Evolutionary conservation across 2,888 invertebrate genomes (phyloP).

Genomic region (Phaonia tiefii): DNA sequence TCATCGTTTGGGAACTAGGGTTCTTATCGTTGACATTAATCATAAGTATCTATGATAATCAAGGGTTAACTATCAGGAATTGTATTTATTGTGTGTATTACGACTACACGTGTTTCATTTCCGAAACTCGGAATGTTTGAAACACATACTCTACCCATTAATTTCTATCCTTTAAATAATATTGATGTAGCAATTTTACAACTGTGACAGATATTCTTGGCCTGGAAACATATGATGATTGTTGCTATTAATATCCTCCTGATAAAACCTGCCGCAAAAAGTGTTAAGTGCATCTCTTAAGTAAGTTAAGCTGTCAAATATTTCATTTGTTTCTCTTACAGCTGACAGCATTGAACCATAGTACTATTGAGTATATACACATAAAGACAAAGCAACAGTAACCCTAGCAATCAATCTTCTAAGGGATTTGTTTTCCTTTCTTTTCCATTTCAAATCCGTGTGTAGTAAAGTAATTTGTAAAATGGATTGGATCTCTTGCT

Average conservation of each 20-base stretch:
- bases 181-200: too few species aligned
- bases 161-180: too few species aligned
- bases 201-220: too few species aligned
- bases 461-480: constrained; percentile 65
- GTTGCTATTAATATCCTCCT: constrained; percentile 12
- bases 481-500: constrained; percentile 28
- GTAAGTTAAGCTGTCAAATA: constrained; percentile 64
- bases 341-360: not conserved
- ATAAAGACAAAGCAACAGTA: constrained; percentile 37
- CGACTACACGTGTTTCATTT: too few species aligned
- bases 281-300: constrained; percentile 62
- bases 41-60: too few species aligned
- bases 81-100: too few species aligned
- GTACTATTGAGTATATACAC: not conserved
- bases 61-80: too few species aligned
- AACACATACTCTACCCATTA: too few species aligned
- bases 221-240: too few species aligned
- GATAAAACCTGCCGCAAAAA: not conserved
- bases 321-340: constrained; percentile 30
- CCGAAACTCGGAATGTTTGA: too few species aligned
- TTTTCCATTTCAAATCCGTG: constrained; percentile 23
- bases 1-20: too few species aligned
- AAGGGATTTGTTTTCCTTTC: constrained; percentile 58
- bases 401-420: constrained; percentile 61
- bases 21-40: too few species aligned